phyloP scores from a whole-genome alignment of 1,140 invertebrate genomes.

The Lethocerus indicus region DNA sequence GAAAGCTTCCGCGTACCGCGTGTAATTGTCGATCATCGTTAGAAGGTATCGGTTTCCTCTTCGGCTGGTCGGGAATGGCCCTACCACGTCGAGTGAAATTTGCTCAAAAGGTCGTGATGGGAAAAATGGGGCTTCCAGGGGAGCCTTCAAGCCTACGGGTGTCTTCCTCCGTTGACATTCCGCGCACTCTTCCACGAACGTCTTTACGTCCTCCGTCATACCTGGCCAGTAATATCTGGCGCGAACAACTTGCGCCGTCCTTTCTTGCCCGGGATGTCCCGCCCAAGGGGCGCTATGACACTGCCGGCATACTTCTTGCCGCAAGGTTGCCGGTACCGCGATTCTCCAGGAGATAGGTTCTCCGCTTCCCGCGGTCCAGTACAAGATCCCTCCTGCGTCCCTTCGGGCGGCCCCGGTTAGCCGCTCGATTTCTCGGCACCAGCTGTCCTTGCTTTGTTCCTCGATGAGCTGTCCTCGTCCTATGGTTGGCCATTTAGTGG shows the following conservation, averaged over 20 bases:
- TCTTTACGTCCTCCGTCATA: conserved; percentile 14
- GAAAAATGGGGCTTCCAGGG: background rate
- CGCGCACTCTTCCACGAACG: conserved; percentile 12
- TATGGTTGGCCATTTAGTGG: too few relatives aligned
- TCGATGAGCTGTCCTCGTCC: too few relatives aligned
- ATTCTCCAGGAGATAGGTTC: too few relatives aligned
- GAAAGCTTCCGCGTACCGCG: conserved; percentile 14
- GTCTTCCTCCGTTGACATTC: conserved; percentile 15
- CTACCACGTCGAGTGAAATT: conserved; percentile 3
- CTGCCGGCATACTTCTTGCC: background rate
- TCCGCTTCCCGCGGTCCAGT: too few relatives aligned
- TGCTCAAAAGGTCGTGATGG: conserved; percentile 1
- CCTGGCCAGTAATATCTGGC: conserved; percentile 15
- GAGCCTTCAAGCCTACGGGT: conserved; percentile 7
- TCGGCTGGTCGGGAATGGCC: background rate
- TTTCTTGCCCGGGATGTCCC: conserved; percentile 14
- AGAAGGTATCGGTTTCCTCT: background rate
- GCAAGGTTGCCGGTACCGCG: background rate
- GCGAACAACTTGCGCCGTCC: conserved; percentile 10
- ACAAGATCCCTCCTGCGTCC: too few relatives aligned
- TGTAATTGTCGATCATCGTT: conserved; percentile 8
- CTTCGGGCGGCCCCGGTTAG: too few relatives aligned
- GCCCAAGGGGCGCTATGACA: conserved; percentile 8
- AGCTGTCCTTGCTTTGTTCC: too few relatives aligned
- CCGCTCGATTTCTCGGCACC: too few relatives aligned